phyloP scores from a whole-genome alignment of 2,888 invertebrate species.

The Lasioglossum villosulum region DNA sequence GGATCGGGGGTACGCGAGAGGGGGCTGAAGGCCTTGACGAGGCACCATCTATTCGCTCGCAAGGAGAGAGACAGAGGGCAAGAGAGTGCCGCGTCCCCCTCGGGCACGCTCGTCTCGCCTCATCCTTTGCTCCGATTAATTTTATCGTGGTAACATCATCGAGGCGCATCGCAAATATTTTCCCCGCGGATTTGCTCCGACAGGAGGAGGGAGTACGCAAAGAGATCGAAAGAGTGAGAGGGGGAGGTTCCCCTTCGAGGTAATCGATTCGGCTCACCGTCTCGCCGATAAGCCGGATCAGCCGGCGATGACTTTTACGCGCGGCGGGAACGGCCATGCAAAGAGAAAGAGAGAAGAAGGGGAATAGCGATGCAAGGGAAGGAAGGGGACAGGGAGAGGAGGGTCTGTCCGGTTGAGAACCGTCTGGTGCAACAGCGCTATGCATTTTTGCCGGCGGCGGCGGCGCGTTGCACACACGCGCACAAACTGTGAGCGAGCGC shows the following conservation, averaged over 20 bases:
- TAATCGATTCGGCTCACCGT: conserved; percentile 61
- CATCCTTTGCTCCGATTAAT: conserved; percentile 67
- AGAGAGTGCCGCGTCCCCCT: conserved; percentile 17
- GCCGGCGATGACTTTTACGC: conserved; percentile 56
- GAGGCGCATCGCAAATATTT: conserved; percentile 57
- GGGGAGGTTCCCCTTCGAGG: conserved; percentile 35
- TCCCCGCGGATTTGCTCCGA: conserved; percentile 32
- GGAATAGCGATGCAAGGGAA: background rate
- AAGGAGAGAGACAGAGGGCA: background rate
- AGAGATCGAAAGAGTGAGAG: background rate
- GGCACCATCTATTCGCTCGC: conserved; percentile 69
- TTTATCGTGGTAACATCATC: conserved; percentile 65
- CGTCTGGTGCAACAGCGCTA: conserved; percentile 77
- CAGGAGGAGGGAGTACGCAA: background rate
- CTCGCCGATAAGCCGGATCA: conserved; percentile 61
- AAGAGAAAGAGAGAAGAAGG: background rate
- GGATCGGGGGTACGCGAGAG: conserved; percentile 51
- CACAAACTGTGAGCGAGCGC: background rate
- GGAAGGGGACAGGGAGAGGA: background rate
- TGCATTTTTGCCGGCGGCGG: conserved; percentile 81
- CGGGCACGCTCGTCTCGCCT: conserved; percentile 31
- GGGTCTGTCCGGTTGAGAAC: conserved; percentile 80
- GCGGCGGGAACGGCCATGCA: background rate
- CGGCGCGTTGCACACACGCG: conserved; percentile 50
- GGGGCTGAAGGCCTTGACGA: conserved; percentile 71